These are phyloP conservation scores for Lepidostoma basale DNA, from an alignment of 1,140 invertebrate species.

Conservation along the genomic window DNA sequence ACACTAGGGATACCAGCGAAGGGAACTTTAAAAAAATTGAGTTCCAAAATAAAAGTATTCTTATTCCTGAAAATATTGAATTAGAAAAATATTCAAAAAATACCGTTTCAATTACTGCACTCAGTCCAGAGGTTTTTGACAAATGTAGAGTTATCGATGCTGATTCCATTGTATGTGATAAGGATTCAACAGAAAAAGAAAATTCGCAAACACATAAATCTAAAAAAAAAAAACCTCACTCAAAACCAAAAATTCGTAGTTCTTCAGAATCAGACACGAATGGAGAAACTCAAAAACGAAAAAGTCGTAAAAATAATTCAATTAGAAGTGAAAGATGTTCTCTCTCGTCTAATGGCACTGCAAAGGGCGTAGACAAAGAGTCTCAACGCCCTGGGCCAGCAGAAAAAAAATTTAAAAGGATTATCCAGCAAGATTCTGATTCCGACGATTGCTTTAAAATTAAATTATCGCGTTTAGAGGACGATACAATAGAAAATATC, in stretches of 20 bases:
- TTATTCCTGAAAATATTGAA: constrained; percentile 3
- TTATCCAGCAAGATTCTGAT: background rate
- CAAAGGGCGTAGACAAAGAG: too few relatives aligned
- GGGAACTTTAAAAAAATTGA: background rate
- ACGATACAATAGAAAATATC: too few relatives aligned
- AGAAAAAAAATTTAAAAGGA: constrained; percentile 14
- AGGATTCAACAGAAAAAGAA: background rate
- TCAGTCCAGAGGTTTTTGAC: background rate
- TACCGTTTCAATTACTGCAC: background rate
- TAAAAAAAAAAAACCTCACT: too few relatives aligned
- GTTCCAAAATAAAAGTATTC: background rate
- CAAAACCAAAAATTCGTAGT: too few relatives aligned
- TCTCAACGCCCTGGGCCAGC: too few relatives aligned
- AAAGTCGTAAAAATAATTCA: too few relatives aligned
- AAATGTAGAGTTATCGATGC: constrained; percentile 8
- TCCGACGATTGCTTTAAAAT: background rate
- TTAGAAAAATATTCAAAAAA: constrained; percentile 14
- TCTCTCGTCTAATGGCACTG: too few relatives aligned
- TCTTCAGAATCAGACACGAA: too few relatives aligned
- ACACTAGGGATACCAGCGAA: too few relatives aligned
- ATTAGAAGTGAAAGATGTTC: too few relatives aligned
- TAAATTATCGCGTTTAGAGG: too few relatives aligned
- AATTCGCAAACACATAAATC: background rate
- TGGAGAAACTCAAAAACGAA: too few relatives aligned
- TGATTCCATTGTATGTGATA: background rate